Evolutionary conservation across 2,113 vertebrate genomes (phyloP).

Genomic region (Semnornis frantzii): DNA sequence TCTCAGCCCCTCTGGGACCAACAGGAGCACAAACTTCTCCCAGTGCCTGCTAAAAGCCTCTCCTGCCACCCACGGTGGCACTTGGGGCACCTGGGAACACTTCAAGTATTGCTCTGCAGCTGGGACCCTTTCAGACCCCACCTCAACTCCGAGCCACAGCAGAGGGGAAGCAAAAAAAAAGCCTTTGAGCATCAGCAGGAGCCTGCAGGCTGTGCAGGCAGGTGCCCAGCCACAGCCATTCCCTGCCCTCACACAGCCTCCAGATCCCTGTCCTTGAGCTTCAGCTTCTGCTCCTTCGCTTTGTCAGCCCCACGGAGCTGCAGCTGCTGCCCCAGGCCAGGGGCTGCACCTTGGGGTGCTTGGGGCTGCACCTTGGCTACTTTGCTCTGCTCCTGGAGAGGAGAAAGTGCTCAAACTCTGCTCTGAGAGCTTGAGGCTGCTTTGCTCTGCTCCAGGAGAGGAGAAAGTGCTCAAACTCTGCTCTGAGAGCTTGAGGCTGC

Average conservation of each 20-base stretch:
- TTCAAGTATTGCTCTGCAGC: not conserved
- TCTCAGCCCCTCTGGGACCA: not conserved
- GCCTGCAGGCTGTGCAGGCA: not conserved
- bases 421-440: not conserved
- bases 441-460: not conserved
- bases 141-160: not conserved
- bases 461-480: not conserved
- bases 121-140: not conserved
- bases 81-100: accelerated
- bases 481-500: not conserved
- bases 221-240: not conserved
- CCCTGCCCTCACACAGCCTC: not conserved
- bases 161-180: not conserved
- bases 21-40: not conserved
- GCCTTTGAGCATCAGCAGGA: accelerated
- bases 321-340: not conserved
- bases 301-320: not conserved
- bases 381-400: no score
- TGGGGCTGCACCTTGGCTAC: no score
- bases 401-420: no score
- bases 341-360: not conserved
- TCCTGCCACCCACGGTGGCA: not conserved
- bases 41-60: not conserved
- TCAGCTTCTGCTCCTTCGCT: not conserved
- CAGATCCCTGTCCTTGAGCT: accelerated